Conservation (phyloP, 1,140 invertebrate species). For the Wasmannia auropunctata region DNA sequence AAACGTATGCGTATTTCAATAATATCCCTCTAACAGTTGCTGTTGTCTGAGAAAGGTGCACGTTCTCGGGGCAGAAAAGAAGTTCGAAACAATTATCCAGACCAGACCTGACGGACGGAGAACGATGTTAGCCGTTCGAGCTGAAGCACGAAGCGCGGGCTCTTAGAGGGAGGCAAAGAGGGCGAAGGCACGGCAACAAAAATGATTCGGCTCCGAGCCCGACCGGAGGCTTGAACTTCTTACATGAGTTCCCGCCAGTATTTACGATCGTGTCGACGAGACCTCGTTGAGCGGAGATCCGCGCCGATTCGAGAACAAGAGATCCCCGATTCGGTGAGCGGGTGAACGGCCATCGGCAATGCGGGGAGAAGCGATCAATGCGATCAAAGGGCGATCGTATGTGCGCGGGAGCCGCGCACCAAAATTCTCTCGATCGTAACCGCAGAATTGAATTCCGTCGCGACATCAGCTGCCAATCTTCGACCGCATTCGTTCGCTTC, state of each 20-base stretch:
- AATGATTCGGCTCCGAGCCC: constrained; percentile 55
- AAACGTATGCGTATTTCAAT: not conserved
- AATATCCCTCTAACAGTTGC: constrained; percentile 15
- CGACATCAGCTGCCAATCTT: constrained; percentile 59
- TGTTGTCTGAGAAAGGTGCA: not conserved
- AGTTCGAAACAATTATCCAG: constrained; percentile 48
- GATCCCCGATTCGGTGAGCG: constrained; percentile 19
- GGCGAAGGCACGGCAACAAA: constrained; percentile 52
- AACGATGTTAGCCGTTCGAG: constrained; percentile 1
- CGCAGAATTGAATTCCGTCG: constrained; percentile 73
- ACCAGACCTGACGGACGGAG: not conserved
- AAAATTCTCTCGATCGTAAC: constrained; percentile 67
- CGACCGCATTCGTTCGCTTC: constrained; percentile 59
- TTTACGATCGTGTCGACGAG: constrained; percentile 68
- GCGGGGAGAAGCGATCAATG: constrained; percentile 37
- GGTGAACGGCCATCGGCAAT: constrained; percentile 37
- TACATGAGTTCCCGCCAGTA: constrained; percentile 68
- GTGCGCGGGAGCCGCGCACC: constrained; percentile 16
- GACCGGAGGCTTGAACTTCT: constrained; percentile 65
- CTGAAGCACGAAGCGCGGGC: constrained; percentile 17
- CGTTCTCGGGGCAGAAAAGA: constrained; percentile 12
- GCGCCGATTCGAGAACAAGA: constrained; percentile 57
- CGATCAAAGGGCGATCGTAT: constrained; percentile 33
- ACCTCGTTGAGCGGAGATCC: constrained; percentile 44
- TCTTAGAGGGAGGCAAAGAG: not conserved